Conservation (phyloP, 2,888 invertebrate genomes). For the Ophion obscuratus region DNA sequence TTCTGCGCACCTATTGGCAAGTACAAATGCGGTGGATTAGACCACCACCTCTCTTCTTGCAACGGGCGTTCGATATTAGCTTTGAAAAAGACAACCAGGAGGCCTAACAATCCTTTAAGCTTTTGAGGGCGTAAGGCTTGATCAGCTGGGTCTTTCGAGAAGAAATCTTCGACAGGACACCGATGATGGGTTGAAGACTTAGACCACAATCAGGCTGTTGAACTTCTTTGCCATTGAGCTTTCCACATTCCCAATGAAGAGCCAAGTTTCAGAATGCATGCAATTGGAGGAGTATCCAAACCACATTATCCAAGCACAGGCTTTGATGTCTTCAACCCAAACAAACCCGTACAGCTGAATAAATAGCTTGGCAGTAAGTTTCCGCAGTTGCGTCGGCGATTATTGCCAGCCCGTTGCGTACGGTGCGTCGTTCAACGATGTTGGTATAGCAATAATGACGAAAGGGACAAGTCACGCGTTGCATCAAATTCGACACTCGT, state of each 20-base stretch:
- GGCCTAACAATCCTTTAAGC: neutral
- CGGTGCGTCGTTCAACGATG: neutral
- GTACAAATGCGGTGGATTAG: slow-evolving; percentile 60
- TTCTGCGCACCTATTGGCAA: slow-evolving; percentile 57
- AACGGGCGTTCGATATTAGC: slow-evolving; percentile 3
- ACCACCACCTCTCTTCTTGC: neutral
- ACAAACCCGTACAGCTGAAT: no score
- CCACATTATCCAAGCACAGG: no score
- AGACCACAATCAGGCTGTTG: neutral
- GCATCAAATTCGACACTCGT: no score
- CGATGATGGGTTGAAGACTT: neutral
- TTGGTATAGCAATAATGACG: neutral
- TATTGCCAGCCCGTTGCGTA: neutral
- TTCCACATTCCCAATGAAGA: neutral
- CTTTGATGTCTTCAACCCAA: no score
- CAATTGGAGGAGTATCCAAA: neutral
- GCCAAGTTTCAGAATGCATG: neutral
- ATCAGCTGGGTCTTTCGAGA: neutral
- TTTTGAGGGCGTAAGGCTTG: neutral
- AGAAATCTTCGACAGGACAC: neutral
- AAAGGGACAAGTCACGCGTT: neutral
- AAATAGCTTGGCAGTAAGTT: neutral
- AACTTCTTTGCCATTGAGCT: neutral
- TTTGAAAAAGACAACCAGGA: neutral
- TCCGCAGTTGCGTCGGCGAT: slow-evolving; percentile 1